Conservation (phyloP, 2,888 invertebrate genomes). For the Omphaloscelis lunosa region DNA sequence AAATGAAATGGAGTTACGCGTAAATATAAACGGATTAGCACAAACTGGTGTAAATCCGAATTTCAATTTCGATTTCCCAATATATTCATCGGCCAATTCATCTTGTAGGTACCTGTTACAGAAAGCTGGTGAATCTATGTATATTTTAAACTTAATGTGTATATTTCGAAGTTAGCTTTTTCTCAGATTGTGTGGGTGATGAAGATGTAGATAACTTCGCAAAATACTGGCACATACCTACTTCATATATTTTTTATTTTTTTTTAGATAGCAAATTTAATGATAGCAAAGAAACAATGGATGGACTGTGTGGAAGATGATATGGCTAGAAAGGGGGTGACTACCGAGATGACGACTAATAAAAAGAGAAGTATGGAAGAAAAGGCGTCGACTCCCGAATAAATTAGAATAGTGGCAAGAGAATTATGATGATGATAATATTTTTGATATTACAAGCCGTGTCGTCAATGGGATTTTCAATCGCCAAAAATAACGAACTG, state of each 20-base stretch:
- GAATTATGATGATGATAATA: too few relatives aligned
- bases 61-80: constrained; percentile 55
- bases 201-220: constrained; percentile 11
- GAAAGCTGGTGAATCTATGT: constrained; percentile 44
- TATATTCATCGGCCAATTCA: constrained; percentile 47
- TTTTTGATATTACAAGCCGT: too few relatives aligned
- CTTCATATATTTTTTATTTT: constrained; percentile 1
- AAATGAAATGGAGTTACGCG: constrained; percentile 21
- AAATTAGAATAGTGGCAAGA: too few relatives aligned
- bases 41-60: constrained; percentile 59
- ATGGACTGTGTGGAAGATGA: too few relatives aligned
- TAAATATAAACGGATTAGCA: constrained; percentile 53
- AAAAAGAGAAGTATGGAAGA: too few relatives aligned
- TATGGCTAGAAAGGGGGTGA: too few relatives aligned
- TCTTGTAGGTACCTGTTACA: constrained; percentile 50
- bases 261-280: background rate
- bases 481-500: background rate
- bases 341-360: too few relatives aligned
- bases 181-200: constrained; percentile 33
- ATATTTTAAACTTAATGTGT: constrained; percentile 34
- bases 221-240: background rate
- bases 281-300: too few relatives aligned
- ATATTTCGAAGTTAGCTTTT: constrained; percentile 34
- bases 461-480: background rate
- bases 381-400: too few relatives aligned